Percentiles rank a stretch among this genome's conserved stretches.
These are phyloP conservation scores for Harpagifer antarcticus DNA, from an alignment of 2,797 vertebrate genomes.

Conservation along the genomic window DNA sequence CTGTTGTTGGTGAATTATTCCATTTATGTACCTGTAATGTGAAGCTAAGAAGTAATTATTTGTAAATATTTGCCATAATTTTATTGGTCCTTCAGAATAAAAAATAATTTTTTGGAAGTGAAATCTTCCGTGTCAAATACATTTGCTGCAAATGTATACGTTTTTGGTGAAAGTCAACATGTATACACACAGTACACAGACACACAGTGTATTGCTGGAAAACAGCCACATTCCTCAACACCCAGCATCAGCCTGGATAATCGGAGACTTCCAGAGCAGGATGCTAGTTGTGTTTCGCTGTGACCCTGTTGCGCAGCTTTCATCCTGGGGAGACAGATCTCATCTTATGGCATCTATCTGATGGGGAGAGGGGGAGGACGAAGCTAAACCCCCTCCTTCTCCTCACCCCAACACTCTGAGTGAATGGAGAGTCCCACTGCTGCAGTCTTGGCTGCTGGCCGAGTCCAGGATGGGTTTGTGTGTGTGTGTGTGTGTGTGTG, in stretches of 20 bases:
- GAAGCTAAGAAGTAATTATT: constrained; percentile 98
- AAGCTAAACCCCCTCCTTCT: not conserved
- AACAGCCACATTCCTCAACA: constrained; percentile 47
- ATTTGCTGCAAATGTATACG: constrained; percentile 16
- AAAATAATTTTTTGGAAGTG: constrained; percentile 99
- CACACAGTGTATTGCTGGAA: not conserved
- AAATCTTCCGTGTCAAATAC: constrained; percentile 63
- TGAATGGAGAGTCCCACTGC: constrained; percentile 70
- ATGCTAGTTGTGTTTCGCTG: constrained; percentile 29
- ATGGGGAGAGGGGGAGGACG: not conserved
- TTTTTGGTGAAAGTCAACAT: not conserved
- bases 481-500: constrained; percentile 9
- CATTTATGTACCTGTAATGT: constrained; percentile 99
- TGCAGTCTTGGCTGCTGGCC: constrained; percentile 84
- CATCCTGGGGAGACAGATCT: constrained; percentile 50
- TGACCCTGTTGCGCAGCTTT: constrained; percentile 33
- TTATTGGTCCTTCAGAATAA: constrained; percentile 99
- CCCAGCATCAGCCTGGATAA: not conserved
- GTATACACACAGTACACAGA: not conserved
- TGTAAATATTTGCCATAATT: constrained; percentile 99
- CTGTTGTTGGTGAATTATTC: constrained; percentile 97
- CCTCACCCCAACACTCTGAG: constrained; percentile 44
- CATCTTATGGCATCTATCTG: constrained; percentile 42
- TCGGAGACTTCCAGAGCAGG: constrained; percentile 17
- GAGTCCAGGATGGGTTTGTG: constrained; percentile 72